A percentile compares a stretch with the other conserved stretches of the same genome.
Conservation (phyloP, 2,888 invertebrate species). For the Nephrotoma guestfalica region DNA sequence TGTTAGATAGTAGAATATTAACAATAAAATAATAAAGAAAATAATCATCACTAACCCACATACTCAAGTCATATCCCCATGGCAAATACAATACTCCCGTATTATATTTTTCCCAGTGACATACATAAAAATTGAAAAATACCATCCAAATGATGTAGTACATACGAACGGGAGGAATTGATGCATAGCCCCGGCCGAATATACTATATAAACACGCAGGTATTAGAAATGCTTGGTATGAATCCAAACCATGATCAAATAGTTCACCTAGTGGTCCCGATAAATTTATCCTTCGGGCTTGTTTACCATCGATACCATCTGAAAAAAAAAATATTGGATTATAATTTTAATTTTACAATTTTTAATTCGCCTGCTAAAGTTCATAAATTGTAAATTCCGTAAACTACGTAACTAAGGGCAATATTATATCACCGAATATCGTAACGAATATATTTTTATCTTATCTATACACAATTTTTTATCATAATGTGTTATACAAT, state of each 20-base stretch:
- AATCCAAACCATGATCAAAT: slow-evolving; percentile 97
- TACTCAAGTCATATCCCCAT: slow-evolving; percentile 97
- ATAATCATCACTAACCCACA: slow-evolving; percentile 49
- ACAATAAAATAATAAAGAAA: neutral
- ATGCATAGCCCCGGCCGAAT: slow-evolving; percentile 59
- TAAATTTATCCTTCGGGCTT: slow-evolving; percentile 87
- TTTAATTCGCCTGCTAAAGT: neutral
- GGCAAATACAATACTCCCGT: slow-evolving; percentile 90
- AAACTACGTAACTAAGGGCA: neutral
- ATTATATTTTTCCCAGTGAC: slow-evolving; percentile 99
- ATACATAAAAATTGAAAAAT: slow-evolving; percentile 85
- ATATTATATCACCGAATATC: neutral
- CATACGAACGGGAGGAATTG: slow-evolving; percentile 67
- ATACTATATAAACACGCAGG: slow-evolving; percentile 89
- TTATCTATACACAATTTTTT: neutral
- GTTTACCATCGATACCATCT: slow-evolving; percentile 99
- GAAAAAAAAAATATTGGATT: slow-evolving; percentile 13
- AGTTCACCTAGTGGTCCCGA: slow-evolving; percentile 93
- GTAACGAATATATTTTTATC: neutral
- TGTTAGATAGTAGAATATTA: neutral
- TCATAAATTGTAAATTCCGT: neutral
- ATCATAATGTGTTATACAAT: neutral
- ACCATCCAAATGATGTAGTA: slow-evolving; percentile 87
- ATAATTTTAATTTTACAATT: neutral
- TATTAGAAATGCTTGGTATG: slow-evolving; percentile 89